Percentiles rank a stretch among this genome's conserved stretches.
Conservation (phyloP, 23 tunicate genomes). For the Botrylloides violaceus region DNA sequence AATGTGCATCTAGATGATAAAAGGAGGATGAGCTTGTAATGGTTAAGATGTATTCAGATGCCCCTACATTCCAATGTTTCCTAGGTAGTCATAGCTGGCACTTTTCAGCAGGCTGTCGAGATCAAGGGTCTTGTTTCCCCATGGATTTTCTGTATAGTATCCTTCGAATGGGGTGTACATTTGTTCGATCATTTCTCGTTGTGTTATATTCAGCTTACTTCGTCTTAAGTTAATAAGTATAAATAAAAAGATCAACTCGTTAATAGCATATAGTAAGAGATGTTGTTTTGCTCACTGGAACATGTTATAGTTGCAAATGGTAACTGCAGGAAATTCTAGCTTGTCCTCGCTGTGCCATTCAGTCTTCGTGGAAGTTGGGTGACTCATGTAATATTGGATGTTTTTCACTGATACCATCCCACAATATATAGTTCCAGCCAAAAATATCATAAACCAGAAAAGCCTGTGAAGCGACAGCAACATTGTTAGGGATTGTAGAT, state of each 20-base stretch:
- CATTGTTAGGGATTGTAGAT: too few species aligned
- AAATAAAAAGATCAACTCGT: too few species aligned
- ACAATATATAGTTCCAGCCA: constrained; percentile 10
- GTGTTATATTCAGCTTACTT: constrained; percentile 19
- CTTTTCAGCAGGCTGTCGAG: too few species aligned
- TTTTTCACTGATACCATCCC: background rate
- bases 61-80: too few species aligned
- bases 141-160: too few species aligned
- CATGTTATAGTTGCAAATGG: constrained; percentile 25
- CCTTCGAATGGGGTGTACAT: constrained; percentile 15
- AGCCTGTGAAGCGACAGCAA: background rate
- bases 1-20: background rate
- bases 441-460: background rate
- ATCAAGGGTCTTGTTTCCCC: too few species aligned
- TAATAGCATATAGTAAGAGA: too few species aligned
- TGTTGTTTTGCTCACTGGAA: constrained; percentile 21
- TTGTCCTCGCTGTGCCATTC: background rate
- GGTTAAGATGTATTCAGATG: too few species aligned
- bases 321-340: constrained; percentile 23
- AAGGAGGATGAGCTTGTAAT: too few species aligned
- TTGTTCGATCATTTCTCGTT: constrained; percentile 11
- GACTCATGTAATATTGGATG: background rate
- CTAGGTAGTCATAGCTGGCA: too few species aligned
- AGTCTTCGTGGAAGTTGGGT: constrained; percentile 15
- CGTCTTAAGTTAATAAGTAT: too few species aligned